Percentiles rank a stretch among this genome's conserved stretches.
Conservation (phyloP, 2,797 vertebrate genomes). For the Alfaro cultratus region DNA sequence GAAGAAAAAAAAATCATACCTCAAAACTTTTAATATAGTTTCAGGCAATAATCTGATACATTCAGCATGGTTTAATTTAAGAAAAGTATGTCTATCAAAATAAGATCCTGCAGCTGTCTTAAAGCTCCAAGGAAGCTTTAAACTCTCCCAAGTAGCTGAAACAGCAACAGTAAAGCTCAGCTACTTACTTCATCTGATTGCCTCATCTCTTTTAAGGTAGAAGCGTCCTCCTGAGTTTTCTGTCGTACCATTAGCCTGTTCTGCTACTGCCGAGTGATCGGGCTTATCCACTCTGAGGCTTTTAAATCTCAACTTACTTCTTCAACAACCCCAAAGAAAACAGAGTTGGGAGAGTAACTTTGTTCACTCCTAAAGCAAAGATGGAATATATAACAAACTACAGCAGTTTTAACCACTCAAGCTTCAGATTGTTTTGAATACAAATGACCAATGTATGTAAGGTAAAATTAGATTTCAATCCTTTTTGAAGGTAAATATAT, state of each 20-base stretch:
- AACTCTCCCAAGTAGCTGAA: constrained; percentile 16
- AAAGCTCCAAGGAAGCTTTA: constrained; percentile 21
- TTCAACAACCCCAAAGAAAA: constrained; percentile 14
- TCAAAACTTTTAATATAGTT: not conserved
- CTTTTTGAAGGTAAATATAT: not conserved
- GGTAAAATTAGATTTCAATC: not conserved
- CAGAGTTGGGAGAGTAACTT: constrained; percentile 6
- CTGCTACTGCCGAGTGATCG: constrained; percentile 30
- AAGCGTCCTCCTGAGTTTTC: constrained; percentile 40
- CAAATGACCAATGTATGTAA: constrained; percentile 1
- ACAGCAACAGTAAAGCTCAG: constrained; percentile 19
- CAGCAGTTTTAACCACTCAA: constrained; percentile 9
- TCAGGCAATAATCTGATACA: not conserved
- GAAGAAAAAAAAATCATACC: not conserved
- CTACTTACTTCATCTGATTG: constrained; percentile 34
- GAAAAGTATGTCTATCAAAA: constrained; percentile 35
- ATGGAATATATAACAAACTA: constrained; percentile 10
- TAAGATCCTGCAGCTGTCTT: constrained; percentile 12
- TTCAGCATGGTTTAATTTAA: constrained; percentile 1
- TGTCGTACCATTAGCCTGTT: constrained; percentile 18
- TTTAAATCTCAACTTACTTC: constrained; percentile 36
- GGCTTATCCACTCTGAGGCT: constrained; percentile 32
- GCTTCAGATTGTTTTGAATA: constrained; percentile 10
- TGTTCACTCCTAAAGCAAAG: constrained; percentile 24
- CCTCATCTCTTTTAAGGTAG: constrained; percentile 29